phyloP scores from a whole-genome alignment of 2,113 vertebrate species.

The Benthochromis sp. region DNA sequence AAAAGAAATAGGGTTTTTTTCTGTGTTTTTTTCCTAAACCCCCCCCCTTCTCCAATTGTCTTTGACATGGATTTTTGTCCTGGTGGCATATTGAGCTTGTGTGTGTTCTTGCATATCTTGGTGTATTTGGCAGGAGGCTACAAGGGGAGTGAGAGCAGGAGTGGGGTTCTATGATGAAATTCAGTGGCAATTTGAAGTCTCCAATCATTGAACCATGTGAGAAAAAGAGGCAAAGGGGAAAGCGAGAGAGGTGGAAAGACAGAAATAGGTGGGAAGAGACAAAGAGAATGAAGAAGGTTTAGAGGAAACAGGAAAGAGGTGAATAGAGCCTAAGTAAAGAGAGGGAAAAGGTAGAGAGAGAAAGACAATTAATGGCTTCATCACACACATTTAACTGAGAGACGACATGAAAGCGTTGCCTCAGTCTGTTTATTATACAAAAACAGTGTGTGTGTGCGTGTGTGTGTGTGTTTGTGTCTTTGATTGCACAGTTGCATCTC shows the following conservation, averaged over 20 bases:
- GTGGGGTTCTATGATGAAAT: constrained; percentile 70
- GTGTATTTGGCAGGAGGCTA: constrained; percentile 60
- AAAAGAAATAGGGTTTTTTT: background rate
- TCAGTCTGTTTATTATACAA: constrained; percentile 55
- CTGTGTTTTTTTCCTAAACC: background rate
- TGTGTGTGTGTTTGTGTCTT: constrained; percentile 18
- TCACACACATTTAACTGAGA: constrained; percentile 46
- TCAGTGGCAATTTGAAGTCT: constrained; percentile 67
- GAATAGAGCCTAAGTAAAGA: constrained; percentile 1
- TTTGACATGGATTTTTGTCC: background rate
- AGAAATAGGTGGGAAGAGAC: background rate
- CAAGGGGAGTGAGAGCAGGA: constrained; percentile 54
- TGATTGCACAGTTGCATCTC: constrained; percentile 45
- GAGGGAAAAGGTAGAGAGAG: constrained; percentile 17
- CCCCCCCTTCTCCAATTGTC: background rate
- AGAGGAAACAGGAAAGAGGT: background rate
- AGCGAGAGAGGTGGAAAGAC: background rate
- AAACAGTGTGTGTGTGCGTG: background rate
- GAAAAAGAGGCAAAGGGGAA: background rate
- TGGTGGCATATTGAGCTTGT: constrained; percentile 2
- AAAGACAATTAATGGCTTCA: constrained; percentile 58
- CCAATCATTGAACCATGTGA: constrained; percentile 31
- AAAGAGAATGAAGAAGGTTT: background rate
- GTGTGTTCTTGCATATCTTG: constrained; percentile 12
- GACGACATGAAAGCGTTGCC: constrained; percentile 70